Percentiles rank a stretch among this genome's conserved stretches.
Evolutionary conservation across 2,888 invertebrate genomes (phyloP).

Genomic region (Acrobasis repandana): DNA sequence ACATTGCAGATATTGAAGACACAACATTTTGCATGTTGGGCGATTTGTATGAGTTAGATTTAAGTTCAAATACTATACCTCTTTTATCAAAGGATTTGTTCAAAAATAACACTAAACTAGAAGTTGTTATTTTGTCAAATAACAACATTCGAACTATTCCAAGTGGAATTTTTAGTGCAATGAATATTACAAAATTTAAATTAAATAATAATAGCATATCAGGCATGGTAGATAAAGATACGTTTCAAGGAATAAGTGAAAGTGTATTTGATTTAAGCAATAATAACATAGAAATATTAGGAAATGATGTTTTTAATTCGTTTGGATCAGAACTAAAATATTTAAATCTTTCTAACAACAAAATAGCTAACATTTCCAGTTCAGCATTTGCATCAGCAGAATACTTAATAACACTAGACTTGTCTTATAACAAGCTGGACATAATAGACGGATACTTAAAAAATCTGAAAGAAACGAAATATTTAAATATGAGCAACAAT

Average conservation of each 20-base stretch:
- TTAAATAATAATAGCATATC: constrained; percentile 24
- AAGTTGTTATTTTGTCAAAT: constrained; percentile 18
- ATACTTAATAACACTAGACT: constrained; percentile 21
- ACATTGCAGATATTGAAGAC: constrained; percentile 26
- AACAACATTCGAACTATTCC: constrained; percentile 24
- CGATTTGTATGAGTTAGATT: constrained; percentile 18
- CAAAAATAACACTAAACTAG: constrained; percentile 18
- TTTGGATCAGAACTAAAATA: constrained; percentile 12
- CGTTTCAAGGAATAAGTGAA: constrained; percentile 24
- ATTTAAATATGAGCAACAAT: constrained; percentile 24
- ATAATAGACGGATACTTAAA: constrained; percentile 19
- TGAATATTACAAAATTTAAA: constrained; percentile 21
- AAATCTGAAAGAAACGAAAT: constrained; percentile 17
- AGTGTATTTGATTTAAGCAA: constrained; percentile 21
- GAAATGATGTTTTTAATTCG: constrained; percentile 12
- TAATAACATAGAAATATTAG: constrained; percentile 20
- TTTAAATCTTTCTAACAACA: constrained; percentile 25
- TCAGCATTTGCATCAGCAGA: constrained; percentile 22
- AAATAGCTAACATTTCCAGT: constrained; percentile 21
- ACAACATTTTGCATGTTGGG: constrained; percentile 25
- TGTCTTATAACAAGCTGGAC: constrained; percentile 24
- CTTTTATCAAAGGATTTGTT: constrained; percentile 16
- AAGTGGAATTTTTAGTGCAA: constrained; percentile 21
- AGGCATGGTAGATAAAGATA: constrained; percentile 19
- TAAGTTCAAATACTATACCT: constrained; percentile 26